Percentiles rank a stretch among this genome's conserved stretches.
Evolutionary conservation across 2,797 vertebrate species (phyloP).

Genomic region (Manis pentadactyla): DNA sequence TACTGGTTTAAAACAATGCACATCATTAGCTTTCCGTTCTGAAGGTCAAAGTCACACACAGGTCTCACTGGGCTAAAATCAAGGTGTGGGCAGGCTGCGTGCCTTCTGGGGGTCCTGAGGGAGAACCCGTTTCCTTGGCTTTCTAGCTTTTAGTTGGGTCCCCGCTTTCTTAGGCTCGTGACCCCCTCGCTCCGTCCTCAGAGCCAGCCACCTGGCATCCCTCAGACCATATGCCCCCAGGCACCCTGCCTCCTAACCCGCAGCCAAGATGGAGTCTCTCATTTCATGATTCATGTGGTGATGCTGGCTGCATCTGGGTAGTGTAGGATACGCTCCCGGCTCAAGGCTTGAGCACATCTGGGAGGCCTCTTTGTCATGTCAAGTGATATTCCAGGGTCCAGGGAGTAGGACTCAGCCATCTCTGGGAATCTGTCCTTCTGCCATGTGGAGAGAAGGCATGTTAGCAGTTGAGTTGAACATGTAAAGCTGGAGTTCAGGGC

Average conservation of each 20-base stretch:
- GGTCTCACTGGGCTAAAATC: background rate
- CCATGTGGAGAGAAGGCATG: accelerated
- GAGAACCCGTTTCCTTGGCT: background rate
- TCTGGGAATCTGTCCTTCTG: background rate
- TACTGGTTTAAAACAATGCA: background rate
- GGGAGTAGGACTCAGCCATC: background rate
- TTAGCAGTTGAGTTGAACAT: accelerated
- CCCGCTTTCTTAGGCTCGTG: background rate
- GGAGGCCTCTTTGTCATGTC: background rate
- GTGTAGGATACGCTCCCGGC: background rate
- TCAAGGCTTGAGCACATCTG: background rate
- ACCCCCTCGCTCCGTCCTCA: background rate
- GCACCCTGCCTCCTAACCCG: background rate
- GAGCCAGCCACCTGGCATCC: accelerated
- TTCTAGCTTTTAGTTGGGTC: background rate
- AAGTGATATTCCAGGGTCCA: background rate
- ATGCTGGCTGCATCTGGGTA: background rate
- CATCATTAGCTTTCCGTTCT: accelerated
- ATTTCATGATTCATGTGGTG: background rate
- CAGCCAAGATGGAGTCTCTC: background rate
- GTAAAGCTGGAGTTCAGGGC: background rate
- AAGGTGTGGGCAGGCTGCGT: background rate
- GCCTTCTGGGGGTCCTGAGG: background rate
- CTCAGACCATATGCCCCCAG: background rate
- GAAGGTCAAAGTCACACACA: accelerated